phyloP scores from a whole-genome alignment of 2,797 vertebrate genomes.

The Poeciliopsis infans region DNA sequence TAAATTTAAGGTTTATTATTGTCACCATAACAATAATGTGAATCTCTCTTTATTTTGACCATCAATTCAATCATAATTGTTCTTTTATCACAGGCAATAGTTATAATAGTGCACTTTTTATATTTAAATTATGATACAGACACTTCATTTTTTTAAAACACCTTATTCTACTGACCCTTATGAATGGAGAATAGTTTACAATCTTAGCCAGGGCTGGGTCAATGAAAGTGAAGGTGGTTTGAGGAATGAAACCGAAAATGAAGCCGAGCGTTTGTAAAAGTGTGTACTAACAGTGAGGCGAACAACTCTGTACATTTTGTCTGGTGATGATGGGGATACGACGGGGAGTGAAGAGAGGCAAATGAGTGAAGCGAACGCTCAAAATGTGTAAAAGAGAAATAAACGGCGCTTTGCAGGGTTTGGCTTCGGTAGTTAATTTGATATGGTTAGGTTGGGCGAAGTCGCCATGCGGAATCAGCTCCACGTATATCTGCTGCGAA shows the following conservation, averaged over 20 bases:
- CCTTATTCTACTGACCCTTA: constrained; percentile 83
- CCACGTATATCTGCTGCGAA: constrained; percentile 43
- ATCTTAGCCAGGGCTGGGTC: constrained; percentile 83
- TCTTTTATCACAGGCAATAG: constrained; percentile 85
- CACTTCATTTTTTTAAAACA: constrained; percentile 80
- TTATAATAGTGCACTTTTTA: constrained; percentile 87
- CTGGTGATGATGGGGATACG: not conserved
- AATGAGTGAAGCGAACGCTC: constrained; percentile 57
- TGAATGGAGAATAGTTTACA: constrained; percentile 84
- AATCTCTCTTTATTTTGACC: constrained; percentile 83
- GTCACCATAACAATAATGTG: constrained; percentile 84
- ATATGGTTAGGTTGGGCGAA: constrained; percentile 50
- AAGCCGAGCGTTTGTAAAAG: constrained; percentile 67
- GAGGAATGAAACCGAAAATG: constrained; percentile 61
- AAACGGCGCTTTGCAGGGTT: constrained; percentile 40
- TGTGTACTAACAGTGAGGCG: constrained; percentile 59
- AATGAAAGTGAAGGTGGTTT: constrained; percentile 70
- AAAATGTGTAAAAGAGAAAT: constrained; percentile 18
- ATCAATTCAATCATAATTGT: constrained; percentile 83
- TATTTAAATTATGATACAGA: constrained; percentile 87
- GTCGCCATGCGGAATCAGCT: constrained; percentile 37
- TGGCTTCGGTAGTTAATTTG: constrained; percentile 38
- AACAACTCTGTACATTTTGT: constrained; percentile 5
- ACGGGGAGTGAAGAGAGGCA: constrained; percentile 26
- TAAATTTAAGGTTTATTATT: constrained; percentile 81